A percentile compares a stretch with the other conserved stretches of the same genome.
phyloP scores from a whole-genome alignment of 2,888 invertebrate species.

The Oscheius sp. region DNA sequence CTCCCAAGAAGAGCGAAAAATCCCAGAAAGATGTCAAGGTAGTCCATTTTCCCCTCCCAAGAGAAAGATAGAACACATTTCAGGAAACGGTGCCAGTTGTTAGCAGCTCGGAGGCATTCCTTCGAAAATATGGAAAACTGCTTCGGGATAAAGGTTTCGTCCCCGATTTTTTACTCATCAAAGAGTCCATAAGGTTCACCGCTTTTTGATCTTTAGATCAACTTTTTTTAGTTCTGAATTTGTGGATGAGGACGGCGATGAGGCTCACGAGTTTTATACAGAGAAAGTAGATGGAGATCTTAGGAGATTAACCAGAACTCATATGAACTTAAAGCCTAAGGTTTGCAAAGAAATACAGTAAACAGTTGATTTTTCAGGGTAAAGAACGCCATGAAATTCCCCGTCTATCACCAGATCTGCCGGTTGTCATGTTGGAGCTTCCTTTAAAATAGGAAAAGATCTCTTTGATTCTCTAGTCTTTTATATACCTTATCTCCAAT shows the following conservation, averaged over 20 bases:
- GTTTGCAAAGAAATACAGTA: slow-evolving; percentile 1
- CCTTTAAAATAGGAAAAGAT: background rate
- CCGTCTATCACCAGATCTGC: slow-evolving; percentile 45
- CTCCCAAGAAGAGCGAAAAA: slow-evolving; percentile 20
- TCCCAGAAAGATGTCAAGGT: background rate
- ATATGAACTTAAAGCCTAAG: slow-evolving; percentile 46
- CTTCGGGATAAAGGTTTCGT: slow-evolving; percentile 42
- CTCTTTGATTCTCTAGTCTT: too few relatives aligned
- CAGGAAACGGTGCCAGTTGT: slow-evolving; percentile 1
- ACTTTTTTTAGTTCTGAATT: slow-evolving; percentile 73
- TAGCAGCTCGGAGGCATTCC: background rate
- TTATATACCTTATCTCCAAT: too few relatives aligned
- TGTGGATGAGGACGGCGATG: slow-evolving; percentile 75
- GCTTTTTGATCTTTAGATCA: background rate
- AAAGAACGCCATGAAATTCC: slow-evolving; percentile 49
- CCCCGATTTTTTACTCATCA: slow-evolving; percentile 48
- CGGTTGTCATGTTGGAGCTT: slow-evolving; percentile 49
- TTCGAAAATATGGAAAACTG: slow-evolving; percentile 39
- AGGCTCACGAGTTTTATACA: slow-evolving; percentile 75
- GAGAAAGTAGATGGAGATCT: slow-evolving; percentile 65
- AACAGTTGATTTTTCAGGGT: slow-evolving; percentile 33
- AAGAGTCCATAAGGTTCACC: slow-evolving; percentile 44
- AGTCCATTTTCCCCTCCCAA: background rate
- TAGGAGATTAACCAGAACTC: slow-evolving; percentile 34
- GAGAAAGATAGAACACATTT: background rate